phyloP scores from a whole-genome alignment of 1,140 invertebrate genomes.

The Aphidius ervi region DNA sequence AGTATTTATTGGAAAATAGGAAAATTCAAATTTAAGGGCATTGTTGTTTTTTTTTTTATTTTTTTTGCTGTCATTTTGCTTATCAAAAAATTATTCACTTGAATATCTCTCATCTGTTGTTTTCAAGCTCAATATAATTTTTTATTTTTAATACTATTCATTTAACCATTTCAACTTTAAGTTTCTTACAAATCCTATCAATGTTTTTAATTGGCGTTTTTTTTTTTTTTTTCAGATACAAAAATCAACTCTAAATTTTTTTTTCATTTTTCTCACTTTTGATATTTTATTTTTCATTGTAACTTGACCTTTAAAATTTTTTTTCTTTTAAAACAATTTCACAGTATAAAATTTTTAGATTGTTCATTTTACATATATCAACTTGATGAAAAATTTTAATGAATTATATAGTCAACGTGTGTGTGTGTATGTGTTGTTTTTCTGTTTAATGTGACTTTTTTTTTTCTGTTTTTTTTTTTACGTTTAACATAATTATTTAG shows the following conservation, averaged over 20 bases:
- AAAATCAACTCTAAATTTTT: constrained; percentile 30
- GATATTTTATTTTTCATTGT: not conserved
- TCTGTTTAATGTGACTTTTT: not conserved
- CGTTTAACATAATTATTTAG: not conserved
- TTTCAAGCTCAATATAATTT: too few relatives aligned
- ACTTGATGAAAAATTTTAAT: constrained; percentile 28
- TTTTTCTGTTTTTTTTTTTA: not conserved
- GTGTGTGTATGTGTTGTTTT: not conserved
- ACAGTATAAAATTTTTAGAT: not conserved
- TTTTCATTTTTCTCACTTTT: constrained; percentile 13
- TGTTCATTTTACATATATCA: constrained; percentile 15
- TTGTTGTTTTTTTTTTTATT: constrained; percentile 19
- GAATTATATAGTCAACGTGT: not conserved
- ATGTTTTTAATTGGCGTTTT: not conserved
- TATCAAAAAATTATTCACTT: too few relatives aligned
- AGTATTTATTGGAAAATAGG: too few relatives aligned
- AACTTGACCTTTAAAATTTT: constrained; percentile 5
- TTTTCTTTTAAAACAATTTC: not conserved
- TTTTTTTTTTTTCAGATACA: constrained; percentile 27
- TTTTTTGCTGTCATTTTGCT: constrained; percentile 17
- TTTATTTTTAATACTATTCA: constrained; percentile 29
- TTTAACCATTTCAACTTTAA: too few relatives aligned
- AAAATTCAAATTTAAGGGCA: not conserved
- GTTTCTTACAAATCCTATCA: too few relatives aligned
- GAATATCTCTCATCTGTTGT: too few relatives aligned